A percentile compares a stretch with the other conserved stretches of the same genome.
Conservation (phyloP, 2,113 vertebrate species). For the Axis porcinus region DNA sequence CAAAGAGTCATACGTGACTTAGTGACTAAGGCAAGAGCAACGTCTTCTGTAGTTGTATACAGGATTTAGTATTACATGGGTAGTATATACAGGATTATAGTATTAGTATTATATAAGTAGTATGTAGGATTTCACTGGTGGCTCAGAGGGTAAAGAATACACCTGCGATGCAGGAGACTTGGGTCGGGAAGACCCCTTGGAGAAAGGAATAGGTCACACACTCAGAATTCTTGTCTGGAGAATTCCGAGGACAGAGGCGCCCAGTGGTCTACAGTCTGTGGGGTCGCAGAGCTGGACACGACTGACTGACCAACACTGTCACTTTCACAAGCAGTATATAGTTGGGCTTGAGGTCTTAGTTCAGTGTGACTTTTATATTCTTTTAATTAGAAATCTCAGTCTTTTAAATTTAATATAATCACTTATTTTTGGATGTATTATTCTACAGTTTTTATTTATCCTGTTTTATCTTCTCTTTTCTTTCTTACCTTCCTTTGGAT, state of each 20-base stretch:
- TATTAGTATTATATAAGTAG: background rate
- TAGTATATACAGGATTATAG: too few species aligned
- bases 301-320: accelerated
- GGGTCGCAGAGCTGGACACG: accelerated
- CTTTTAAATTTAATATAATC: background rate
- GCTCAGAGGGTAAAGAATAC: background rate
- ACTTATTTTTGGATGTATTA: background rate
- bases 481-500: background rate
- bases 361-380: background rate
- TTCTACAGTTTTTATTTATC: background rate
- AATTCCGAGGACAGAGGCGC: background rate
- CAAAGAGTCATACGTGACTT: background rate
- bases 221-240: background rate
- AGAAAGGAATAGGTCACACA: background rate
- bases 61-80: background rate
- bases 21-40: accelerated
- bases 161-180: background rate
- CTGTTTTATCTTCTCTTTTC: background rate
- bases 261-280: background rate
- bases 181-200: background rate
- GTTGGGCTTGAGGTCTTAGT: background rate
- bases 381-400: background rate
- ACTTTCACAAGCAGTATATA: background rate
- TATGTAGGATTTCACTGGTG: accelerated
- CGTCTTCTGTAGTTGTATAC: accelerated